Evolutionary conservation across 2,797 vertebrate species (phyloP).

Genomic region (Malacoraja senta): DNA sequence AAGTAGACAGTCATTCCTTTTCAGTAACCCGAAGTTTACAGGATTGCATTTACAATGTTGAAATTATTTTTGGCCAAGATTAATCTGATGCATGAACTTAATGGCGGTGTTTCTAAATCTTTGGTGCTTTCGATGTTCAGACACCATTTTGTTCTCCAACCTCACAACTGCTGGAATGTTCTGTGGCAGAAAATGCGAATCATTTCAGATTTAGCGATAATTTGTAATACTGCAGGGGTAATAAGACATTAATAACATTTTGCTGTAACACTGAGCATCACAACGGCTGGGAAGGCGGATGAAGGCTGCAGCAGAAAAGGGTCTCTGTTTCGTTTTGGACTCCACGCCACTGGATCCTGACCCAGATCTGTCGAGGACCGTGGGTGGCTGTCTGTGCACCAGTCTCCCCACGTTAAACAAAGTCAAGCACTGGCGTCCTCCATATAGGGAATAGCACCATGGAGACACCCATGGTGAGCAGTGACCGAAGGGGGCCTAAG

Average conservation of each 20-base stretch:
- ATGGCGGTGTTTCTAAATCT: neutral
- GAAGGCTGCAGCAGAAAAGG: too few relatives aligned
- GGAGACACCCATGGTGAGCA: too few relatives aligned
- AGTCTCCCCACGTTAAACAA: too few relatives aligned
- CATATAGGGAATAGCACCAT: too few relatives aligned
- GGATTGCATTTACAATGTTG: neutral
- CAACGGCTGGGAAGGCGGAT: too few relatives aligned
- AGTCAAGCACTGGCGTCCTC: too few relatives aligned
- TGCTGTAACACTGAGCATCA: too few relatives aligned
- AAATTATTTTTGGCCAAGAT: neutral
- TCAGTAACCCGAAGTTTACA: neutral
- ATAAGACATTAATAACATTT: neutral
- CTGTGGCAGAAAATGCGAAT: neutral
- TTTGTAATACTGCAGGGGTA: neutral
- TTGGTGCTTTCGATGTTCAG: neutral
- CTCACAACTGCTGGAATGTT: neutral
- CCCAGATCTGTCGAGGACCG: too few relatives aligned
- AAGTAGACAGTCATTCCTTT: neutral
- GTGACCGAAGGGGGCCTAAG: too few relatives aligned
- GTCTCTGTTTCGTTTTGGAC: too few relatives aligned
- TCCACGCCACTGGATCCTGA: too few relatives aligned
- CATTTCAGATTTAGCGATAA: neutral
- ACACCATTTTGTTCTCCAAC: neutral
- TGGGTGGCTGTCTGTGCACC: too few relatives aligned
- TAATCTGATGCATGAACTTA: neutral